A percentile compares a stretch with the other conserved stretches of the same genome.
phyloP scores from a whole-genome alignment of 2,113 vertebrate species.

The Fregata magnificens region DNA sequence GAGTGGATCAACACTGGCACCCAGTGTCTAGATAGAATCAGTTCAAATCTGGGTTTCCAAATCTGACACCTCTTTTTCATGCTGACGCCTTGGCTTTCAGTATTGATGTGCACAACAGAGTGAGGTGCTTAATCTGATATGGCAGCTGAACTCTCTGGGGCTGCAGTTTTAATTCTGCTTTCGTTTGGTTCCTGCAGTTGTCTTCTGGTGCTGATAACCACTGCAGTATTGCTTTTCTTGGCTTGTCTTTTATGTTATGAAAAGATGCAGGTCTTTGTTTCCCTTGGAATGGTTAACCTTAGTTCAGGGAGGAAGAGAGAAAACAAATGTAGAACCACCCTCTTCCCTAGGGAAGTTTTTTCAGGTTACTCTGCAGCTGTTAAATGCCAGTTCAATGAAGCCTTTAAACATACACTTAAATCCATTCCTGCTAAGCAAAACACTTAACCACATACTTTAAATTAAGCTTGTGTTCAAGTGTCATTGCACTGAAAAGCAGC shows the following conservation, averaged over 20 bases:
- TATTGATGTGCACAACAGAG: rapidly evolving
- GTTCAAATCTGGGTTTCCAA: neutral
- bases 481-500: neutral
- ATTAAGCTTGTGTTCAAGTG: neutral
- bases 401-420: neutral
- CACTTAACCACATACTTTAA: neutral
- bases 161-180: neutral
- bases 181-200: neutral
- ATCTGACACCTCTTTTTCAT: neutral
- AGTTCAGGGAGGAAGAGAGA: neutral
- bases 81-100: neutral
- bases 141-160: neutral
- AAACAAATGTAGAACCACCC: neutral
- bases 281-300: neutral
- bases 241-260: neutral
- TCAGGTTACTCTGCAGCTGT: neutral
- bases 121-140: neutral
- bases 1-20: slow-evolving; percentile 59
- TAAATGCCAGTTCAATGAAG: neutral
- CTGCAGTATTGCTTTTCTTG: neutral
- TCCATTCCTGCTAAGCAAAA: neutral
- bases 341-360: neutral
- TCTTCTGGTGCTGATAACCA: neutral
- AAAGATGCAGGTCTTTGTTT: neutral
- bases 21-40: slow-evolving; percentile 40